These are phyloP conservation scores for Platycercus adscitus DNA, from an alignment of 2,113 vertebrate genomes.

Conservation along the genomic window DNA sequence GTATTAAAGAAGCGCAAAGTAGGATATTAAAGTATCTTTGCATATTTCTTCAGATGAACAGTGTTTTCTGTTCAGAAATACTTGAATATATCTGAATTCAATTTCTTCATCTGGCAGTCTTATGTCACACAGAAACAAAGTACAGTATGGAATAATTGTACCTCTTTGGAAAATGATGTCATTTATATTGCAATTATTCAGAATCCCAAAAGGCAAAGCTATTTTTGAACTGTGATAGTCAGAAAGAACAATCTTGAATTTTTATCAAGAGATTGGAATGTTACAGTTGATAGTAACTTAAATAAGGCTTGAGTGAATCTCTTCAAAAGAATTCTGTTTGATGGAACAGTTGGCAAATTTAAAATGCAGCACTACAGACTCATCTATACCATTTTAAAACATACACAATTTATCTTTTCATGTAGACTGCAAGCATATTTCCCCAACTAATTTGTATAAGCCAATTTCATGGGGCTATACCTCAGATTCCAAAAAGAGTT, in stretches of 20 bases:
- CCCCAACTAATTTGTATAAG: neutral
- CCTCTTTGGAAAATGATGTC: neutral
- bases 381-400: neutral
- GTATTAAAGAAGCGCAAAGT: neutral
- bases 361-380: neutral
- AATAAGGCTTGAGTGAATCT: neutral
- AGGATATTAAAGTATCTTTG: neutral
- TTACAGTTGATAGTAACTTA: neutral
- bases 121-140: neutral
- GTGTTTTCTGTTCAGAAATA: neutral
- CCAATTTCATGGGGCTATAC: neutral
- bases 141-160: neutral
- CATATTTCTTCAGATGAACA: neutral
- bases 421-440: neutral
- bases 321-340: neutral
- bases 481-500: neutral
- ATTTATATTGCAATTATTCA: neutral
- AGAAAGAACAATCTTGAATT: neutral
- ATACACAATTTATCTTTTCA: neutral
- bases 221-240: neutral
- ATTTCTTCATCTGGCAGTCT: neutral
- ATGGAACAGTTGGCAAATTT: neutral
- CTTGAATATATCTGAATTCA: neutral
- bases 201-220: neutral
- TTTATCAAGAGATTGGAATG: neutral